These are phyloP conservation scores for Drosophila nigricruria DNA, from an alignment of 2,888 invertebrate genomes.

Conservation along the genomic window DNA sequence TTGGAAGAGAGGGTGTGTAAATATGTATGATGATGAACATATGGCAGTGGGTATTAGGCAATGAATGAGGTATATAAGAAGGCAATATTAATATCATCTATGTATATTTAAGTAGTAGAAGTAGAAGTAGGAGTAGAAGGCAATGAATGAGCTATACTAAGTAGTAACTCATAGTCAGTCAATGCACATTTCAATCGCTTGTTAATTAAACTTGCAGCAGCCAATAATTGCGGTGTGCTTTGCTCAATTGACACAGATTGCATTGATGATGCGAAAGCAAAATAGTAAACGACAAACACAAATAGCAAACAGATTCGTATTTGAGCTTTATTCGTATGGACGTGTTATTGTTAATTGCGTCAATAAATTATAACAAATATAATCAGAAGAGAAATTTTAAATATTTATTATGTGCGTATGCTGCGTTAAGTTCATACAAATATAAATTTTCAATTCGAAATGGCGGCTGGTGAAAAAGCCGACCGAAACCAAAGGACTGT, in stretches of 20 bases:
- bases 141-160: too few species aligned
- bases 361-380: slow-evolving; percentile 15
- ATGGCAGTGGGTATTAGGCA: not conserved
- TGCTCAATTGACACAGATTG: slow-evolving; percentile 65
- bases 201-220: slow-evolving; percentile 69
- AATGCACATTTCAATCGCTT: slow-evolving; percentile 27
- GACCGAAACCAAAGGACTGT: not conserved
- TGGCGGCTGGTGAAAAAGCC: not conserved
- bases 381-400: slow-evolving; percentile 3
- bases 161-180: slow-evolving; percentile 14
- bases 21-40: not conserved
- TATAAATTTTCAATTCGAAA: slow-evolving; percentile 13
- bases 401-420: not conserved
- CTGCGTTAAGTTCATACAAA: slow-evolving; percentile 1
- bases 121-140: too few species aligned
- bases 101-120: not conserved
- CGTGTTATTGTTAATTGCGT: slow-evolving; percentile 19
- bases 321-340: slow-evolving; percentile 21
- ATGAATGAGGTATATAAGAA: not conserved
- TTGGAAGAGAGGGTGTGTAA: too few species aligned
- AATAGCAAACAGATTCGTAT: slow-evolving; percentile 2
- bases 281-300: slow-evolving; percentile 12
- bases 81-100: not conserved
- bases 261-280: slow-evolving; percentile 15
- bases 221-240: slow-evolving; percentile 73